These are phyloP conservation scores for Ciconia nigra DNA, from an alignment of 2,797 vertebrate genomes.

Conservation along the genomic window DNA sequence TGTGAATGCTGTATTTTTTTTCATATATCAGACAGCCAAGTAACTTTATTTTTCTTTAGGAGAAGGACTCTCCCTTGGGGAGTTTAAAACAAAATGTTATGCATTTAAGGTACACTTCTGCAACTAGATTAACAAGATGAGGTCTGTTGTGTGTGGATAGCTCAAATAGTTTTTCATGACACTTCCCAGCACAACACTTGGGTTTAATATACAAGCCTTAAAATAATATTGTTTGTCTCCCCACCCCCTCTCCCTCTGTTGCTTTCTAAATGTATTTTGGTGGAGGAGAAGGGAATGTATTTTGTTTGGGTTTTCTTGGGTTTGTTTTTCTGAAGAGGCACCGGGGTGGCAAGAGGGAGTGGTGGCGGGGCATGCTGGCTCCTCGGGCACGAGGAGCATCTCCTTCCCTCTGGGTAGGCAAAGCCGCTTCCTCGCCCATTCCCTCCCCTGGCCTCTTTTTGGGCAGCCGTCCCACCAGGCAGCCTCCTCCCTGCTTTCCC, in stretches of 20 bases:
- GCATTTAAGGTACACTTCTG: not conserved
- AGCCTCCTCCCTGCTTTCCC: not conserved
- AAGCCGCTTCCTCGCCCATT: not conserved
- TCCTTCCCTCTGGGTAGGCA: not conserved
- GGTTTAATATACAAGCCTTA: not conserved
- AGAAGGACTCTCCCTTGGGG: not conserved
- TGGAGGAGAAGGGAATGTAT: not conserved
- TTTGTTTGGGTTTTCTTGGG: constrained; percentile 21
- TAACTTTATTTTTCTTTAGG: not conserved
- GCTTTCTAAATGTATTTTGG: not conserved
- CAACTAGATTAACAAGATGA: not conserved
- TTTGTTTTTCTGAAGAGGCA: constrained; percentile 18
- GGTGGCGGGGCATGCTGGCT: fast-evolving
- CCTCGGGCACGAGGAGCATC: not conserved
- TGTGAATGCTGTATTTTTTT: not conserved
- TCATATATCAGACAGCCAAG: not conserved
- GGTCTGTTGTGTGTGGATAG: not conserved
- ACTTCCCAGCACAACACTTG: not conserved
- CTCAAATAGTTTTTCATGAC: not conserved
- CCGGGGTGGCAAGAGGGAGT: not conserved
- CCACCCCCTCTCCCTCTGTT: not conserved
- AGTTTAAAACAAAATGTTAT: not conserved
- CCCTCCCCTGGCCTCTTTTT: not conserved
- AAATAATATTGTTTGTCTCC: not conserved
- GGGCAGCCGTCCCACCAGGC: not conserved